Conservation (phyloP, 2,797 vertebrate genomes). For the Cossypha dichroa region DNA sequence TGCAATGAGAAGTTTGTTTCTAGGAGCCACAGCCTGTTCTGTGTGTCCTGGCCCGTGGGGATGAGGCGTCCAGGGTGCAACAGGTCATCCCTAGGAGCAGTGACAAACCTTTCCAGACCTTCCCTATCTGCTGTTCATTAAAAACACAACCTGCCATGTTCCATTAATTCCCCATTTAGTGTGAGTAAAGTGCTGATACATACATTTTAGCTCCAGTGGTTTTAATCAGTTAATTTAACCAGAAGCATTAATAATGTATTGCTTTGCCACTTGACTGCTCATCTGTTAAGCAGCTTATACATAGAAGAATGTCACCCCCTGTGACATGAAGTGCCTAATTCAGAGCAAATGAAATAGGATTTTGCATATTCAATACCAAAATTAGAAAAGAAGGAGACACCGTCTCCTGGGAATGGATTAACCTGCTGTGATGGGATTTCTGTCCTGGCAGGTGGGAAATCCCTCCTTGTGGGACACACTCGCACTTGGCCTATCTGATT, state of each 20-base stretch:
- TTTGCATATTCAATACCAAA: constrained; percentile 61
- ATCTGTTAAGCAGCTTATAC: constrained; percentile 77
- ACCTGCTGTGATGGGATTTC: neutral
- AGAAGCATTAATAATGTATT: constrained; percentile 81
- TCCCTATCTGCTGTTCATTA: constrained; percentile 40
- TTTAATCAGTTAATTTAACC: constrained; percentile 83
- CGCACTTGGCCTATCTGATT: accelerated
- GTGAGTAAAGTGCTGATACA: constrained; percentile 71
- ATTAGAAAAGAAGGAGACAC: neutral
- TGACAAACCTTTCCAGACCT: neutral
- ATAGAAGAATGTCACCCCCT: constrained; percentile 70
- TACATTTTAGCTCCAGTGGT: constrained; percentile 72
- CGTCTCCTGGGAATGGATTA: neutral
- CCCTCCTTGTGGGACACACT: neutral
- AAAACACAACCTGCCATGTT: constrained; percentile 56
- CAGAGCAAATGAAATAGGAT: constrained; percentile 63
- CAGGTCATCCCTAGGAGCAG: neutral
- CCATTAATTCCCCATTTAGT: constrained; percentile 75
- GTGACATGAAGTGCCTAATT: constrained; percentile 66
- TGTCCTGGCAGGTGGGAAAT: neutral
- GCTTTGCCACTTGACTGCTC: constrained; percentile 79
- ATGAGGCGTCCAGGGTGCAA: neutral
- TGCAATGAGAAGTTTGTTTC: neutral
- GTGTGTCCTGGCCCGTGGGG: neutral
- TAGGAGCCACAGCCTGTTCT: neutral